Evolutionary conservation across 2,113 vertebrate species (phyloP), one percentile per base, ranked within the genome.

Genomic region (Motacilla alba): DNA sequence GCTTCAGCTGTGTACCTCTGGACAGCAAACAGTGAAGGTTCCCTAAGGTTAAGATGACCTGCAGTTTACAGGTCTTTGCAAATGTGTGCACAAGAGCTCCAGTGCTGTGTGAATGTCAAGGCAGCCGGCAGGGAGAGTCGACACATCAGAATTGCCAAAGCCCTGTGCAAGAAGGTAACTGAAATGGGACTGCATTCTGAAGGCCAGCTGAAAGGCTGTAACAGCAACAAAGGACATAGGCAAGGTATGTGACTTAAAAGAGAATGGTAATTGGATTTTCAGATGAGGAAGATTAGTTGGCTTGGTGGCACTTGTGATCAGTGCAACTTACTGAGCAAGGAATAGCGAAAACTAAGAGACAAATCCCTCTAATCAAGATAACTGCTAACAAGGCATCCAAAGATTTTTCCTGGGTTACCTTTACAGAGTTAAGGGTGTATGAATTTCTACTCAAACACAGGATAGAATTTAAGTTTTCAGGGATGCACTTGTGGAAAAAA

Each of bases 71-170:
- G 52, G 56, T 52, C 47, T 87, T 79, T 69, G 41, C 0, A 0
- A 52, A 52, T 9, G 19, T 24, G 15, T 50, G 77, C 78, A 80
- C 41, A 18, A 69, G 19, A 15, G 33, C 31, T 60, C 31, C n/a
- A 24, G 33, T 6, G 24, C 19, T 49, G 55, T 9, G 44, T 16
- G 35, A 52, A n/a, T 26, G n/a, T 21, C 58, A 70, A 69, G 55
- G 73, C 50, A 60, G 37, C 6, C 0, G 0, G 13, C 69, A 50
- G 43, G 22, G 30, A 93, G 60, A 39, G 24, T 2, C 0, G 0
- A 39, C 24, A 47, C 0, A 1, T 17, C 67, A n/a, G 44, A 41
- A 76, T 21, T 68, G n/a, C 33, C 2, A 9, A 22, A 13, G 52
- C 46, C 35, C 47, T 74, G 28, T 3, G 2, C 33, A 35, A 33